Base-by-base conservation (phyloP, 2,797 vertebrate genomes). In the Phalloptychus januarius region DNA sequence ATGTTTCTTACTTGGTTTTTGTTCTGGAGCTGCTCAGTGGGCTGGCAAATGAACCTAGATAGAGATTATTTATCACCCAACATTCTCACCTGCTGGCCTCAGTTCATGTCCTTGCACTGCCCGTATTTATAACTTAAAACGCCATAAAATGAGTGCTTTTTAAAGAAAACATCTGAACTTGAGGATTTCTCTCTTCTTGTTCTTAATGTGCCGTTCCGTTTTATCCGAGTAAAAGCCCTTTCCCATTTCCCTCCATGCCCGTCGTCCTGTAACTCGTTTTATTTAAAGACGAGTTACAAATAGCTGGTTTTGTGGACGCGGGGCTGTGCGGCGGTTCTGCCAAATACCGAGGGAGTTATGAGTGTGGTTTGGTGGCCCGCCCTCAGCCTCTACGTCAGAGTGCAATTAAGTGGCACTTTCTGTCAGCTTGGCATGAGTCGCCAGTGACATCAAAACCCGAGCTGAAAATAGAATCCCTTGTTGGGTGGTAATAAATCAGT, bases 211-310 rank as follows among this genome's bases (percentile, higher is more conserved):
- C 7, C 40, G 33, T 56, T 78, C 45, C 58, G 42, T 72, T 79
- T 54, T 61, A 31, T 80, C 31, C 46, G 25, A 23, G 56, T 42
- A 46, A 40, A 40, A 79, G 42, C 25, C 38, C 11, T 71, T 73
- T 28, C 81, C 44, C 78, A 2, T 72, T 67, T 81, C 65, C 76
- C 75, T 65, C 75, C 28, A 45, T 85, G 80, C 75, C 82, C 76
- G 61, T 87, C 61, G 42, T 81, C 76, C 85, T 58, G 69, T n/a
- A n/a, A n/a, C n/a, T n/a, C n/a, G 76, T 85, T 86, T 87, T 86
- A 92, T 90, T 92, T 91, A 89, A 91, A 83, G 87, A 52, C 77
- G 33, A 38, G 83, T 87, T 90, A 85, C 86, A 89, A 87, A 87
- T 89, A 85, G 82, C 78, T 86, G 25, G 28, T 84, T 87, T 79